A percentile compares a stretch with the other conserved stretches of the same genome.
phyloP scores from a whole-genome alignment of 2,888 invertebrate species.

The Salpingus planirostris region DNA sequence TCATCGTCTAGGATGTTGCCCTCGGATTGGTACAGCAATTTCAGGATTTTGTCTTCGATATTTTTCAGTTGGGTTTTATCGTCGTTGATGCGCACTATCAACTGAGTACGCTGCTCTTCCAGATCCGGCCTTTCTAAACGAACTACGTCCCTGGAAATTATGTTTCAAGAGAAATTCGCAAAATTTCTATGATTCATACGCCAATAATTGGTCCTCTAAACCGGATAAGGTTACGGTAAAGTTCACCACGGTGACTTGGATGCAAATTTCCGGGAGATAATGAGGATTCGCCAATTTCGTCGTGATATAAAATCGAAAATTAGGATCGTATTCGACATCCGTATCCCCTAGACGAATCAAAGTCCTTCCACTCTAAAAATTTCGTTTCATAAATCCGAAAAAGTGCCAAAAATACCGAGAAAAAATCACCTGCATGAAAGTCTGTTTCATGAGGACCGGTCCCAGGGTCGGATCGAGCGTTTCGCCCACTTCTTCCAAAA shows the following conservation, averaged over 20 bases:
- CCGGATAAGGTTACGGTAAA: slow-evolving; percentile 87
- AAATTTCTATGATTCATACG: too few relatives aligned
- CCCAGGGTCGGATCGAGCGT: slow-evolving; percentile 77
- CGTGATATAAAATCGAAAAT: slow-evolving; percentile 83
- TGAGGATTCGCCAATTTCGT: slow-evolving; percentile 90
- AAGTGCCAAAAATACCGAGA: too few relatives aligned
- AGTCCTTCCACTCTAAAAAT: slow-evolving; percentile 60
- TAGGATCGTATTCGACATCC: slow-evolving; percentile 79
- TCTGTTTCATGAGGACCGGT: slow-evolving; percentile 74
- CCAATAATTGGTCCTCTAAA: slow-evolving; percentile 83
- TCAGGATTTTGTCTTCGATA: slow-evolving; percentile 85
- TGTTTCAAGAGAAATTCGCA: background rate
- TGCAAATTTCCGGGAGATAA: slow-evolving; percentile 86
- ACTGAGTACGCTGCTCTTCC: slow-evolving; percentile 70
- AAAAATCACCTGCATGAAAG: slow-evolving; percentile 58
- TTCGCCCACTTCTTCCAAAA: slow-evolving; percentile 85
- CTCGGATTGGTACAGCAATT: slow-evolving; percentile 69
- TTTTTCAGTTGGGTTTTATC: slow-evolving; percentile 76
- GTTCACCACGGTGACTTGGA: slow-evolving; percentile 86
- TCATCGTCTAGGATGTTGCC: slow-evolving; percentile 93
- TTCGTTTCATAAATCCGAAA: too few relatives aligned
- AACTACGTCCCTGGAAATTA: slow-evolving; percentile 64
- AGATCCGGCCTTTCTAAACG: slow-evolving; percentile 82
- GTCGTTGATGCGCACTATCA: slow-evolving; percentile 75
- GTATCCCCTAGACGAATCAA: slow-evolving; percentile 80